Evolutionary conservation across 2,888 invertebrate species (phyloP), one percentile per base, ranked within the genome.

Genomic region (Maniola hyperantus): DNA sequence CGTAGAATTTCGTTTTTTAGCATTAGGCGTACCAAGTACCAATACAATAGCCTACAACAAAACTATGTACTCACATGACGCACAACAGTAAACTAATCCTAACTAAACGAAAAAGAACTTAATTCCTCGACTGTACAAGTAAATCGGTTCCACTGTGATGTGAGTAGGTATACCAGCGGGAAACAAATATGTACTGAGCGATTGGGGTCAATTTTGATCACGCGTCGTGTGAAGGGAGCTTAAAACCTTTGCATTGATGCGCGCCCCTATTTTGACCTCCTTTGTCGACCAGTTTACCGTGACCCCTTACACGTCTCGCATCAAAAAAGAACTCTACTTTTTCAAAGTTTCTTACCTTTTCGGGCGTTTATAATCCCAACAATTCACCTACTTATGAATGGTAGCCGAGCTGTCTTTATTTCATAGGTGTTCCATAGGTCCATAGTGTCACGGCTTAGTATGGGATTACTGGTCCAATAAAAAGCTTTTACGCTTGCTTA

Each of bases 331-430:
- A 70, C 42, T 58, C 57, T 65, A 44, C 57, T 26, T 48, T 65
- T 68, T 50, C 39, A 44, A 72, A 69, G 73, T 81, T 60, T 82
- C 82, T 77, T 72, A 67, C 26, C 62, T 39, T 11, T 48, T 48
- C 58, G 62, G 76, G 71, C 72, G 70, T 55, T 65, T 71, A 68
- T 75, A 74, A 74, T 76, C 71, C 76, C 75, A 74, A 89, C 89
- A 89, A 91, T 85, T 75, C 76, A 76, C 74, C 82, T 82, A 77
- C 78, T 81, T 83, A 83, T 90, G 86, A 89, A 90, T 89, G 85
- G 81, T 82, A 79, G 78, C 75, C 70, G 71, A 79, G 78, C 75
- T 70, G 71, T 72, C 74, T 79, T 78, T 78, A 76, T 86, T 67
- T 66, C 65, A 26, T 26, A 26, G 26, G 26, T 78, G 76, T 86